Conservation (phyloP, 2,888 invertebrate genomes). For the Aleiodes leptofemur region DNA sequence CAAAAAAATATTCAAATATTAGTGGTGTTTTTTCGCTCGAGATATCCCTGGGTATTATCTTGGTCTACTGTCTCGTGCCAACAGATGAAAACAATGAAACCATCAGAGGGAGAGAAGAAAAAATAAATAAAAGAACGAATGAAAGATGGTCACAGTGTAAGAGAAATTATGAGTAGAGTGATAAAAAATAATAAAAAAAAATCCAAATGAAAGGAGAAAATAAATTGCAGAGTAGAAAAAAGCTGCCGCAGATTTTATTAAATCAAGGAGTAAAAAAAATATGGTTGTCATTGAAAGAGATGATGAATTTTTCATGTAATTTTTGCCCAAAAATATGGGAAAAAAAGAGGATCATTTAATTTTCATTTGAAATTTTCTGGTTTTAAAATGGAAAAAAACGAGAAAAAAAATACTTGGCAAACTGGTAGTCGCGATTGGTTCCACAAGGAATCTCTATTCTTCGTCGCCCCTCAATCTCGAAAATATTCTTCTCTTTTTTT, state of each 20-base stretch:
- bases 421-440: constrained; percentile 20
- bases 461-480: neutral
- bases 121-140: constrained; percentile 24
- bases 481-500: neutral
- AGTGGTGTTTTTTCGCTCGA: constrained; percentile 27
- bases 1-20: constrained; percentile 35
- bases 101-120: constrained; percentile 9
- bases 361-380: constrained; percentile 16
- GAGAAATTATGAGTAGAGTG: constrained; percentile 24
- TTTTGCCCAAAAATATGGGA: neutral
- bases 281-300: neutral
- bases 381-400: neutral
- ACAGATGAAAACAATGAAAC: constrained; percentile 40
- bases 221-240: neutral
- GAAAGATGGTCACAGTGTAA: constrained; percentile 24
- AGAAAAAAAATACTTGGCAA: constrained; percentile 2
- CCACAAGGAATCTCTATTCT: constrained; percentile 6
- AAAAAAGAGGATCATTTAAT: no score
- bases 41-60: constrained; percentile 35
- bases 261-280: neutral
- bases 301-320: constrained; percentile 4
- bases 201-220: constrained; percentile 23
- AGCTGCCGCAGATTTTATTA: neutral
- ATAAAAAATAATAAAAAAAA: constrained; percentile 6
- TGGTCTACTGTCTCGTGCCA: constrained; percentile 32